These are phyloP conservation scores for Miichthys miiuy DNA, from an alignment of 2,797 vertebrate species.

Conservation along the genomic window DNA sequence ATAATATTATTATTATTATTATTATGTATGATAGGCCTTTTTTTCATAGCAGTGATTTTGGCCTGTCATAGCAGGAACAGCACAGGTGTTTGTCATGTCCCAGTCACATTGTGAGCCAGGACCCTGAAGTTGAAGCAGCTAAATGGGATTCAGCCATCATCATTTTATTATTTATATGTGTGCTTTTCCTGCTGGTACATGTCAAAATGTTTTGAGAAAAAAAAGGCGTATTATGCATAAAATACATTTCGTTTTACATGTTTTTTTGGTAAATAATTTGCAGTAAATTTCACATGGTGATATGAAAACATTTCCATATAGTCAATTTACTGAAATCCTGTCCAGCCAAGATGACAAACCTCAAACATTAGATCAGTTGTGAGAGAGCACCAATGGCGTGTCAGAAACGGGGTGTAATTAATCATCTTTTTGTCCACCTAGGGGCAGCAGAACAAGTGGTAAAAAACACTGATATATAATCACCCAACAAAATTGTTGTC, in stretches of 20 bases:
- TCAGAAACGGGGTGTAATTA: neutral
- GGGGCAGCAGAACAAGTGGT: neutral
- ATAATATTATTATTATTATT: neutral
- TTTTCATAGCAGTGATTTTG: neutral
- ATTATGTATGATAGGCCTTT: neutral
- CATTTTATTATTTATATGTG: neutral
- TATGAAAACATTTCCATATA: neutral
- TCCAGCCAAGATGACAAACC: neutral
- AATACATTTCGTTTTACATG: neutral
- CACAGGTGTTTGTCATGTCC: neutral
- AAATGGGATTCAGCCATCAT: neutral
- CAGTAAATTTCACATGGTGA: neutral
- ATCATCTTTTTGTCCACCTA: neutral
- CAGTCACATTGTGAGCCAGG: neutral
- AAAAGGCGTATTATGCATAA: neutral
- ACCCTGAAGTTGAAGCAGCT: neutral
- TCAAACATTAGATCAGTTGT: neutral
- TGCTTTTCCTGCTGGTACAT: neutral
- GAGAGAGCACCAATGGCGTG: neutral
- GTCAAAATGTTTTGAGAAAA: neutral
- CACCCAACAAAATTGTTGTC: neutral
- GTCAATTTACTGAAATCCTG: neutral
- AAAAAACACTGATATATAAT: neutral
- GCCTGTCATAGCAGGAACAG: neutral
- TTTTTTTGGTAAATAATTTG: neutral